phyloP scores from a whole-genome alignment of 2,113 vertebrate species.

The Sinocyclocheilus grahami region DNA sequence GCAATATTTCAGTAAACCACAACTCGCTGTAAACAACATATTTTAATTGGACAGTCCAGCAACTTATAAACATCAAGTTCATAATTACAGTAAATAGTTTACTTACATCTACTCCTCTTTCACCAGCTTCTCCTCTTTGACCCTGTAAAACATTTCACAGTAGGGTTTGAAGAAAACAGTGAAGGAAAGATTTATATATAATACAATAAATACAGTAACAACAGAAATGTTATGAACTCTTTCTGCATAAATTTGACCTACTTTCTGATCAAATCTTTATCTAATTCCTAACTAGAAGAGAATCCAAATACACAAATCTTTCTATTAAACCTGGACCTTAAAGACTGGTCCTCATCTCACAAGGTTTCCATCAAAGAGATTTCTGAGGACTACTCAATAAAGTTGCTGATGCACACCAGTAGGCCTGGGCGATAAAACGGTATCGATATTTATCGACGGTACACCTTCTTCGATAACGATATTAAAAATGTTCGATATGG shows the following conservation, averaged over 20 bases:
- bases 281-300: not conserved
- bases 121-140: constrained; percentile 68
- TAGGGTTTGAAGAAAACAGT: constrained; percentile 4
- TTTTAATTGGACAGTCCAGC: not conserved
- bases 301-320: not conserved
- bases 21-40: not conserved
- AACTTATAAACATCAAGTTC: not conserved
- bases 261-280: not conserved
- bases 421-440: too few species aligned
- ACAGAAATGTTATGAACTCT: not conserved
- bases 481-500: too few species aligned
- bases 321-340: not conserved
- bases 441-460: too few species aligned
- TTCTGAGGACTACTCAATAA: not conserved
- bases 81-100: constrained; percentile 7
- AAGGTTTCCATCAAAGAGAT: not conserved
- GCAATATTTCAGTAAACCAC: not conserved
- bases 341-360: not conserved
- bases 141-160: constrained; percentile 61
- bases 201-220: not conserved
- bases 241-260: not conserved
- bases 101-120: constrained; percentile 68
- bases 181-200: not conserved
- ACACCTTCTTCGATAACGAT: too few species aligned
- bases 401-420: not conserved